Base-by-base conservation (phyloP, 2,113 vertebrate genomes). In the Scophthalmus maximus region DNA sequence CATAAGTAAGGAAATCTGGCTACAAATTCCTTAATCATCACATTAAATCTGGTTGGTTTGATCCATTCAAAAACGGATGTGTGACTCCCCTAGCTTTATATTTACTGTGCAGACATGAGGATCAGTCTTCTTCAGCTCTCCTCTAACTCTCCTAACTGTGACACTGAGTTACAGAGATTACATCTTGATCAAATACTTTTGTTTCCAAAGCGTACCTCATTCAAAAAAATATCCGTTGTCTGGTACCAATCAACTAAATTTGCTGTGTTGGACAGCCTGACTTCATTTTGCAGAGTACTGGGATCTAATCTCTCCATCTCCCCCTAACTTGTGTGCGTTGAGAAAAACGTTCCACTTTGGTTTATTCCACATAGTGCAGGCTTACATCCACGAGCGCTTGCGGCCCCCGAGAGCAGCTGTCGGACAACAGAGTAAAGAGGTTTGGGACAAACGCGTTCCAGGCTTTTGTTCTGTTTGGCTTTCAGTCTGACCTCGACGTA, bases 291-390 rank as follows among this genome's bases (percentile, higher is more conserved):
- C 55, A 71, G 59, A 82, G 68, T 64, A 69, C 46, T 56, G 12
- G 25, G 32, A 38, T 77, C 78, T 78, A 78, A 83, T 84, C 83
- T 55, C 68, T 50, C 53, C 47, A 42, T 76, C 57, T 60, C 66
- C 18, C n/a, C 26, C 53, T 66, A 53, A 47, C 46, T 78, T 78
- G 49, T 82, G 52, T 63, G 55, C 63, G 49, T 70, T 80, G 66
- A 65, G 64, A n/a, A 75, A 47, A 4, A 49, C 38, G 20, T 82
- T 69, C 46, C 47, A n/a, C 63, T 82, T 55, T 55, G 61, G 15
- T 65, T 65, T 85, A 64, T 75, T 82, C 50, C 50, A 56, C 73
- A 65, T 64, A 61, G 57, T 62, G 49, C 38, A 32, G 63, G 66
- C 62, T 80, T 75, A 77, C 34, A 49, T 15, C 36, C 2, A 30